Percentiles rank a stretch among this genome's conserved stretches.
These are phyloP conservation scores for Mastomys natalensis DNA, from an alignment of 2,113 vertebrate species.

Conservation along the genomic window DNA sequence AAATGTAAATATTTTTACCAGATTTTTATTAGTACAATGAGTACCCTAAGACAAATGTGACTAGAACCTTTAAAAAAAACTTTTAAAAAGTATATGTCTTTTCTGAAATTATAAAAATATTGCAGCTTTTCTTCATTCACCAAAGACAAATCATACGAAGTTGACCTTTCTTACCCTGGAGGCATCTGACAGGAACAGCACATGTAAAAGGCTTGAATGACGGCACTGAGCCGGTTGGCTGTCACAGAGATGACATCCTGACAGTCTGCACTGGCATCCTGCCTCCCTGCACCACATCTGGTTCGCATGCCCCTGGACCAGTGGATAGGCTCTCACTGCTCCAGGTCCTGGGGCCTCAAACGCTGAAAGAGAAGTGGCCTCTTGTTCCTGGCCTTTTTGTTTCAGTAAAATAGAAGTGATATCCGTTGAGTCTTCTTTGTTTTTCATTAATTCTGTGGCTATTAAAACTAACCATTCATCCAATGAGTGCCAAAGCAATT, in stretches of 20 bases:
- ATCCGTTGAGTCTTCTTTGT: constrained; percentile 89
- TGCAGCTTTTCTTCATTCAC: constrained; percentile 35
- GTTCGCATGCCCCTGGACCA: constrained; percentile 77
- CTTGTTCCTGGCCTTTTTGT: constrained; percentile 89
- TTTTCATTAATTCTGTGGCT: constrained; percentile 95
- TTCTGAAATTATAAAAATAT: constrained; percentile 53
- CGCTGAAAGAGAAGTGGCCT: constrained; percentile 83
- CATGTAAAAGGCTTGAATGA: constrained; percentile 99
- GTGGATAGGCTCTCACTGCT: constrained; percentile 78
- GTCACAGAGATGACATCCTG: constrained; percentile 99
- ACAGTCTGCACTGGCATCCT: constrained; percentile 91
- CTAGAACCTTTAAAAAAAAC: constrained; percentile 33
- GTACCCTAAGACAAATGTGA: constrained; percentile 17
- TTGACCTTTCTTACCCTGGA: constrained; percentile 90
- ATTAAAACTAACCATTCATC: constrained; percentile 99
- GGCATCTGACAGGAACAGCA: constrained; percentile 99
- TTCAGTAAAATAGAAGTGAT: constrained; percentile 94
- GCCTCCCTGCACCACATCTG: constrained; percentile 86
- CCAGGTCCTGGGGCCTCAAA: constrained; percentile 79
- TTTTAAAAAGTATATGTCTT: constrained; percentile 24
- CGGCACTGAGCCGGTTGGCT: constrained; percentile 96
- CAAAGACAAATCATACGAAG: constrained; percentile 54
- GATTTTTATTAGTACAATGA: constrained; percentile 21
- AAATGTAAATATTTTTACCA: constrained; percentile 65
- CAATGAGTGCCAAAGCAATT: constrained; percentile 98